Base-by-base conservation (phyloP, 2,888 invertebrate species). In the Apodemia duryi region DNA sequence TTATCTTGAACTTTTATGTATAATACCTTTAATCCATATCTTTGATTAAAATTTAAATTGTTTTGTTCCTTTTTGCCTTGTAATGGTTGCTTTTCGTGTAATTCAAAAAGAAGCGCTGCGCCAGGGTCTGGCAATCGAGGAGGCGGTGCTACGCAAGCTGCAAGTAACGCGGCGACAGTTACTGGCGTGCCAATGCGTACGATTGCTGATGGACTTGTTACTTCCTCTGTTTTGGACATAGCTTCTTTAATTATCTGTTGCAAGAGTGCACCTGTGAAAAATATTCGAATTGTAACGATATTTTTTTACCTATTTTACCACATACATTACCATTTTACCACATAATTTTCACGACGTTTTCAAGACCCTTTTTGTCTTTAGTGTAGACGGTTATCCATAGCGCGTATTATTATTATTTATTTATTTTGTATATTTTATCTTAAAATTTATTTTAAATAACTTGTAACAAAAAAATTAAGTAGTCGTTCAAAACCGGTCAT, bases 121-220 rank as follows among this genome's bases (percentile, higher is more conserved):
- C 93, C 93, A 52, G 94, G 94, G 69, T 92, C 93, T 6, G 94
- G 94, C 9, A 93, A 79, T 21, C 93, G 91, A 1, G 92, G 92
- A 35, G 93, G 88, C 43, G 91, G 94, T 32, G 94, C 90, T 11
- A 91, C 91, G 41, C 95, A 90, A 11, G 94, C 93, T 1, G 87
- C 84, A 6, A 95, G 77, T 61, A 95, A 69, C 4, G 93, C 92
- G 1, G 94, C 93, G 1, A 95, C 89, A 0, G 94, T 93, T 6
- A 93, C 92, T 11, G 95, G 94, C 69, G 95, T 94, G n/a, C 93
- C 94, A 32, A 93, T 93, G 62, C 93, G 93, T 41, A 94, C 86
- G 66, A 90, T 86, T 63, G 94, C 79, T 57, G 91, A 92, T 0
- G 84, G 79, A 0, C 72, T 78, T 0, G 78, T 74, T 2, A 72